Base-by-base conservation (phyloP, 2,113 vertebrate species). In the Uria lomvia region DNA sequence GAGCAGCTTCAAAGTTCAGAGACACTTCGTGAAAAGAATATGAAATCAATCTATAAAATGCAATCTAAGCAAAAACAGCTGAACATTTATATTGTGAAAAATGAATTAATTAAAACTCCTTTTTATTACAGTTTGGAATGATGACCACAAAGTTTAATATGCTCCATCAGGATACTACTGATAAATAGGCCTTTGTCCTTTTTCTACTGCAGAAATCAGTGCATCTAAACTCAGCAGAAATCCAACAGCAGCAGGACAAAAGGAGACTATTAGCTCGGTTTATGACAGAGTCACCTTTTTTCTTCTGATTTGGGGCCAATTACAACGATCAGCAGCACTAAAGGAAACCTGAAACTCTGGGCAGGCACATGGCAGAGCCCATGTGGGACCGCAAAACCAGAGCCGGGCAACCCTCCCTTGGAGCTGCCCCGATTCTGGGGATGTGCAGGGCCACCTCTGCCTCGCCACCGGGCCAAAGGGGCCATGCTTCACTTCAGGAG, bases 401-500 rank as follows among this genome's bases (percentile, higher is more conserved):
- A 49, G 75, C 49, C 13, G 26, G 1, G 3, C 36, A 34, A 70
- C 8, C 14, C 17, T n/a, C 79, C 24, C 6, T 16, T 3, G 3
- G 45, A 72, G 15, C 32, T 78, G 43, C 12, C 45, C 6, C 1
- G 22, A 19, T 29, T 38, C 50, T 0, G 12, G 43, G 21, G 16
- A 17, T 0, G 2, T 7, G 19, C 10, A 8, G 20, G 58, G 42
- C 16, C 24, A 32, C n/a, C 30, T 27, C 38, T 21, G 21, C 26
- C 18, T 23, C 2, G 2, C 47, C 3, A 0, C 2, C 8, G 32
- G 21, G 58, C 29, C 29, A 21, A 52, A 58, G 34, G n/a, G 68
- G 36, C 6, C 11, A 21, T 1, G 3, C 5, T 40, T 32, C 1
- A 0, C 4, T 47, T 29, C 15, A 7, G 45, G n/a, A 63, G 43